phyloP scores from a whole-genome alignment of 2,797 vertebrate species.

The Selene dorsalis region DNA sequence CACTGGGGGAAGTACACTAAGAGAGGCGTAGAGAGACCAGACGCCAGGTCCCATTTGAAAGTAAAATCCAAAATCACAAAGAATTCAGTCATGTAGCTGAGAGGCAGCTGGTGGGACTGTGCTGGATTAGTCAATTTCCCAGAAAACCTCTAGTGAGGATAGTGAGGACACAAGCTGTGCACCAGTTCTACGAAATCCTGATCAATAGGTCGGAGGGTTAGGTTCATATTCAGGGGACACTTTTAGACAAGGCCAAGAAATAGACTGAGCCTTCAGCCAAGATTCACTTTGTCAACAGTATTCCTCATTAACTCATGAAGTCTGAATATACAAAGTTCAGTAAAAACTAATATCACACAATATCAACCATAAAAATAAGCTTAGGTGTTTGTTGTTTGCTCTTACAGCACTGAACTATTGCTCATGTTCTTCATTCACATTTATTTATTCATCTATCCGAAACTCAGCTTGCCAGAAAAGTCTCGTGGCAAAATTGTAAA shows the following conservation, averaged over 20 bases:
- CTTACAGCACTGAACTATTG: neutral
- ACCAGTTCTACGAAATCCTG: neutral
- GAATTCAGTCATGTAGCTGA: neutral
- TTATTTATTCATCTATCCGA: neutral
- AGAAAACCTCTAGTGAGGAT: neutral
- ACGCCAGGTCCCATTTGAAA: neutral
- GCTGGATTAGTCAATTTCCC: neutral
- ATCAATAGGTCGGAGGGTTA: neutral
- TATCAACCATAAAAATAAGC: neutral
- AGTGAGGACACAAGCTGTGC: neutral
- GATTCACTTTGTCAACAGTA: neutral
- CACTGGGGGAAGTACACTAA: neutral
- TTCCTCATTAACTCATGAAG: neutral
- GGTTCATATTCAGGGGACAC: neutral
- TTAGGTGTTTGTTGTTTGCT: no score
- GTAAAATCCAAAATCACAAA: neutral
- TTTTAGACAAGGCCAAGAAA: neutral
- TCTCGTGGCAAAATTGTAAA: neutral
- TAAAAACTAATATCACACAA: no score
- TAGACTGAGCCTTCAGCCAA: neutral
- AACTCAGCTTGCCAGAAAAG: neutral
- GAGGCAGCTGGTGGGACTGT: neutral
- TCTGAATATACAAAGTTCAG: no score
- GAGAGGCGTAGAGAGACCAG: neutral
- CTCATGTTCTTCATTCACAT: neutral